Conservation (phyloP, 2,797 vertebrate species). For the Catamblyrhynchus diadema region DNA sequence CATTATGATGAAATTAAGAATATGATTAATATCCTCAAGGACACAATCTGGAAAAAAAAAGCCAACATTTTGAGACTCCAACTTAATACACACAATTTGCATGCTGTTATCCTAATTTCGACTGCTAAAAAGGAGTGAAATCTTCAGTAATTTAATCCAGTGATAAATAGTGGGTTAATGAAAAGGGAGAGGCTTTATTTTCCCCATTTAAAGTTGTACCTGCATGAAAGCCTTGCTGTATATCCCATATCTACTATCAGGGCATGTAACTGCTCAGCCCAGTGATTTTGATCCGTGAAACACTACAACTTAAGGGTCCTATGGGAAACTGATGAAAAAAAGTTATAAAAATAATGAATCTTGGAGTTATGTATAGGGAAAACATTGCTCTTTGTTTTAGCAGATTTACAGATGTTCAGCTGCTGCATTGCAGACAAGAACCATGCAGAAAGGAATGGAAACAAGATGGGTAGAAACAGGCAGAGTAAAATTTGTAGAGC, state of each 20-base stretch:
- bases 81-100: not conserved
- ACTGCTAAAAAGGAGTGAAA: not conserved
- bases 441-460: not conserved
- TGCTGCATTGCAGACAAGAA: not conserved
- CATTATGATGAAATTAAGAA: not conserved
- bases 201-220: not conserved
- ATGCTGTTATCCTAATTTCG: not conserved
- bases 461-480: not conserved
- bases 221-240: not conserved
- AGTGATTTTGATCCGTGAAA: not conserved
- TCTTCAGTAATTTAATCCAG: not conserved
- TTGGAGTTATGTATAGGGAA: not conserved
- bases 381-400: not conserved
- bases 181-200: not conserved
- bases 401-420: not conserved
- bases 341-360: not conserved
- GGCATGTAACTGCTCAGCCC: not conserved
- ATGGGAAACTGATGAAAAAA: not conserved
- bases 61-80: not conserved
- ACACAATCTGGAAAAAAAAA: not conserved
- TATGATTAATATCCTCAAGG: not conserved
- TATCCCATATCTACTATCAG: accelerated
- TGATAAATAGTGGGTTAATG: not conserved
- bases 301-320: not conserved
- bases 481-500: not conserved